Base-by-base conservation (phyloP, 1,140 invertebrate species). In the Rhagoletis zephyria region DNA sequence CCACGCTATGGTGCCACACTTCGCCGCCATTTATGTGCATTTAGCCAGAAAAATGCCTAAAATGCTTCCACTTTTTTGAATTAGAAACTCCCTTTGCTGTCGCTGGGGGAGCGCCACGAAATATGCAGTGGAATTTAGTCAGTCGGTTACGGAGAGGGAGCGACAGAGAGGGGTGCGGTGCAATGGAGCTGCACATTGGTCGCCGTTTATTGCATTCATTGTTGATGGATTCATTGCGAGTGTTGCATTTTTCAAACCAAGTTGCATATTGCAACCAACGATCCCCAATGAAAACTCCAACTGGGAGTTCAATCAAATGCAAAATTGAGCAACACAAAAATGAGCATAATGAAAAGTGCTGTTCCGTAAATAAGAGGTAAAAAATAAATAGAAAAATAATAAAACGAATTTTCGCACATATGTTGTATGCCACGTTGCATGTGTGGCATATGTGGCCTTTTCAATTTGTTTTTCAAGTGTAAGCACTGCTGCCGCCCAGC, bases 171-270 rank as follows among this genome's bases (percentile, higher is more conserved):
- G 67, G 0, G 30, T 1, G 30, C 30, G 30, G 30, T 30, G 30
- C 4, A 19, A 30, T 42, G n/a, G 16, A 63, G 9, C 4, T 63
- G n/a, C n/a, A 16, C 61, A 63, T 63, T 4, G 61, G 45, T 81
- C 12, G 74, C n/a, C 48, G 74, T 56, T 81, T 81, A 81, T 81
- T 81, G 74, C 74, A 81, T 81, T 81, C 74, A 81, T 81, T 81
- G 74, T 81, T 81, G 74, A 81, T 81, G 74, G 74, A 81, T 81
- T 81, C 74, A 81, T 81, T 81, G 74, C 56, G 74, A 51, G 48
- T 56, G 16, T 81, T 56, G 74, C 74, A 81, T 74, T 74, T 74
- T 74, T 74, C 70, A 74, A 74, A 74, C 45, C 70, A 6, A 56
- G 48, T 81, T 81, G 74, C 51, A 81, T 74, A 48, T 81, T 81